phyloP scores from a whole-genome alignment of 2,888 invertebrate species.

The Augochlorella aurata region DNA sequence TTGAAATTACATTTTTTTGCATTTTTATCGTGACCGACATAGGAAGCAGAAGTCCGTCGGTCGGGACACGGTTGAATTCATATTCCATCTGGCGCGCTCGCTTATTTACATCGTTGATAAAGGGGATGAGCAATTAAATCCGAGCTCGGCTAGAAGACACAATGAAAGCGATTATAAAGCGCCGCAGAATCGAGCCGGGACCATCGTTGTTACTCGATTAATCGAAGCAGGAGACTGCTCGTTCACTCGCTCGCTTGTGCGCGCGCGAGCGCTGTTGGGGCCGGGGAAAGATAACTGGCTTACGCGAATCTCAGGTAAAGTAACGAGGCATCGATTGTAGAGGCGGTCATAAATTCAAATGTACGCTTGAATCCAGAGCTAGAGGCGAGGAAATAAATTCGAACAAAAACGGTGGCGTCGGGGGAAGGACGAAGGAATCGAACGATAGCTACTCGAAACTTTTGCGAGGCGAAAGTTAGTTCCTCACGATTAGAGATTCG shows the following conservation, averaged over 20 bases:
- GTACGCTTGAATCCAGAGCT: slow-evolving; percentile 50
- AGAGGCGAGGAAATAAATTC: slow-evolving; percentile 50
- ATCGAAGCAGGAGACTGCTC: neutral
- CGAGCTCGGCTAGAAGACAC: neutral
- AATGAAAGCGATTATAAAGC: neutral
- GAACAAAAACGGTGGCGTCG: slow-evolving; percentile 38
- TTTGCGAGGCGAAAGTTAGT: slow-evolving; percentile 67
- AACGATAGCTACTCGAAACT: slow-evolving; percentile 55
- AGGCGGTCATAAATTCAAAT: slow-evolving; percentile 56
- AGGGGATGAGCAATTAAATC: slow-evolving; percentile 27
- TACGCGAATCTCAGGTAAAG: slow-evolving; percentile 6
- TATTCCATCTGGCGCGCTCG: slow-evolving; percentile 14
- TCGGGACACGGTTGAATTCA: slow-evolving; percentile 15
- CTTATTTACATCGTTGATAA: slow-evolving; percentile 23
- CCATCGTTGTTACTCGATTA: slow-evolving; percentile 1
- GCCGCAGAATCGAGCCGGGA: neutral
- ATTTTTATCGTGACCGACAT: slow-evolving; percentile 27
- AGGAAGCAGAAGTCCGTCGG: slow-evolving; percentile 1
- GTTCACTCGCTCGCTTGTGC: no score
- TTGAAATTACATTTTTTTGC: slow-evolving; percentile 43
- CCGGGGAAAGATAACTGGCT: neutral
- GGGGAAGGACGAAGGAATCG: slow-evolving; percentile 15
- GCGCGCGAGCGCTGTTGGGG: no score
- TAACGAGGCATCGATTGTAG: slow-evolving; percentile 50
- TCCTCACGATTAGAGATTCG: slow-evolving; percentile 69